Conservation (phyloP, 64 coral and sea anemone species). For the Dendronephthya gigantea region DNA sequence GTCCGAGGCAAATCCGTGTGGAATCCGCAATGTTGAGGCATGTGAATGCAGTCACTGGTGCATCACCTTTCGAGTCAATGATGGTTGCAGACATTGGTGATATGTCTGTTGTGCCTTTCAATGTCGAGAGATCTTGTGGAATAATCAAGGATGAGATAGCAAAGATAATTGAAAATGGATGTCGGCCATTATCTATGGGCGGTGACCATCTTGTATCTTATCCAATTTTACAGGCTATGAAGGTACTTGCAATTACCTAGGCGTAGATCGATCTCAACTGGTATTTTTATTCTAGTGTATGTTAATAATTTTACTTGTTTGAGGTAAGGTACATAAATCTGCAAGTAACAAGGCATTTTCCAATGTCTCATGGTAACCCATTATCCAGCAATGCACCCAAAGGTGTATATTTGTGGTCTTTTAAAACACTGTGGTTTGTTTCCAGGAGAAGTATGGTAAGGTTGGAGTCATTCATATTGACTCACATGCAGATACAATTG, state of each 20-base stretch:
- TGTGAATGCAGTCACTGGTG: slow-evolving; percentile 59
- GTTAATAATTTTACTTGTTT: too few species aligned
- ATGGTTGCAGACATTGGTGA: slow-evolving; percentile 91
- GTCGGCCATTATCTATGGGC: slow-evolving; percentile 47
- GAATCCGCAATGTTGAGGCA: slow-evolving; percentile 72
- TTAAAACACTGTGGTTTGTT: not conserved
- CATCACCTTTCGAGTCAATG: slow-evolving; percentile 64
- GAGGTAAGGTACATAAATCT: too few species aligned
- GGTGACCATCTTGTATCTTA: slow-evolving; percentile 68
- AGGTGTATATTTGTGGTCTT: too few species aligned
- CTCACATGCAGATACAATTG: slow-evolving; percentile 49
- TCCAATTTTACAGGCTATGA: slow-evolving; percentile 62
- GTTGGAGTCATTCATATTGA: slow-evolving; percentile 55
- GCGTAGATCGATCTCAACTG: too few species aligned
- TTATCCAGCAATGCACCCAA: too few species aligned
- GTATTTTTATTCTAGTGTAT: too few species aligned
- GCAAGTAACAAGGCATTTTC: too few species aligned
- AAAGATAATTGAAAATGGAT: slow-evolving; percentile 41
- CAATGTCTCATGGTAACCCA: too few species aligned
- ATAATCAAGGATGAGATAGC: slow-evolving; percentile 43
- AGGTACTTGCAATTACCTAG: too few species aligned
- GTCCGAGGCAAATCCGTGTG: slow-evolving; percentile 73
- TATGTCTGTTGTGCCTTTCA: slow-evolving; percentile 65
- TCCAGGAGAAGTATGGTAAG: slow-evolving; percentile 56
- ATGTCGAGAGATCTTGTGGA: slow-evolving; percentile 23